Base-by-base conservation (phyloP, 2,888 invertebrate species). In the Synergus itoensis region DNA sequence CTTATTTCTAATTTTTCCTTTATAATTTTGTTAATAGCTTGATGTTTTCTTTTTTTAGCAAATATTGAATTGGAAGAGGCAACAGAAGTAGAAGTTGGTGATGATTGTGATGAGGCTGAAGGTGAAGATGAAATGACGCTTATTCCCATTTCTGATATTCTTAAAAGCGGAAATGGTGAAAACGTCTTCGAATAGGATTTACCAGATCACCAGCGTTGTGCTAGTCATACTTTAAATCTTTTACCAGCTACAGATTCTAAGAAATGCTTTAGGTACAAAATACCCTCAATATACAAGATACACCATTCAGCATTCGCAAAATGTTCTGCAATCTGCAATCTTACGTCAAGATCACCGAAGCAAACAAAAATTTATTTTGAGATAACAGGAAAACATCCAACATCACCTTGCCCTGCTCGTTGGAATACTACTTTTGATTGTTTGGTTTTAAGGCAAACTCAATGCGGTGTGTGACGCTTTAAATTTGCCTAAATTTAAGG, bases 391-490 rank as follows among this genome's bases (percentile, higher is more conserved):
- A 18, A 18, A 48, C 18, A 45, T 18, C 36, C 48, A 28, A 21
- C 53, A 73, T 73, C 53, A 36, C 73, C 73, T 48, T 48, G 57
- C 73, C 21, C n/a, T 21, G 53, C 73, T 48, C 53, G 53, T 12
- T 73, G 57, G 53, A 73, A 73, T 73, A 28, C 53, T 7, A 73
- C 53, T 18, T 73, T 73, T 53, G 73, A 73, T 53, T 73, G 45
- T 18, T 48, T 53, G 28, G 16, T 16, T 73, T 45, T 36, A 28
- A 21, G 28, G 21, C 16, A 48, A 45, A 48, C 21, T 73, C 16
- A 53, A 53, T 21, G 28, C 18, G 11, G 28, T 53, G 8, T 43
- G 36, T n/a, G 48, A 48, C 18, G 73, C 53, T 18, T 36, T 48
- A 28, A 48, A 48, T 21, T 48, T 73, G 4, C 40, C 53, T 73